Conservation (phyloP, 2,888 invertebrate species). For the Netelia fuscicornis region DNA sequence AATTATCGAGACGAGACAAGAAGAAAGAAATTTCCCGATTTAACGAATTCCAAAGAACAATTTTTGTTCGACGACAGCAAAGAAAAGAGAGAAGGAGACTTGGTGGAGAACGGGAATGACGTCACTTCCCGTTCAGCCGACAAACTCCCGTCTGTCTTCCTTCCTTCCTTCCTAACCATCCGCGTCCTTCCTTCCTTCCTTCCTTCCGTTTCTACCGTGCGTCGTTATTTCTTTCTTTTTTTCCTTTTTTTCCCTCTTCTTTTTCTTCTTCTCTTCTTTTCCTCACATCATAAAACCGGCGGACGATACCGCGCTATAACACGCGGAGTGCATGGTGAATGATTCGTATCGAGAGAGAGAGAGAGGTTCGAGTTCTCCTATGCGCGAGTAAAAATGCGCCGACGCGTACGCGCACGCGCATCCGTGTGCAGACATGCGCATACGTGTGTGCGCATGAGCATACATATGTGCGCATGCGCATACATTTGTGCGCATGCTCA, state of each 20-base stretch:
- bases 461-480: too few species aligned
- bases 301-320: not conserved
- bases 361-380: too few species aligned
- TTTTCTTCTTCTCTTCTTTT: slow-evolving; percentile 38
- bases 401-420: not conserved
- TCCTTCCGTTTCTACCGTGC: slow-evolving; percentile 25
- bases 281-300: slow-evolving; percentile 37
- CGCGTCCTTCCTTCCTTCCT: slow-evolving; percentile 46
- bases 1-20: too few species aligned
- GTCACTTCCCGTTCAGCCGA: slow-evolving; percentile 81
- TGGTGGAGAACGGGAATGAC: slow-evolving; percentile 73
- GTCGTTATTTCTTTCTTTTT: not conserved
- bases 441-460: too few species aligned
- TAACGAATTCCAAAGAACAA: too few species aligned
- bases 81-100: too few species aligned
- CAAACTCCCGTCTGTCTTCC: slow-evolving; percentile 69
- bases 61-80: too few species aligned
- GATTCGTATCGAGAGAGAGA: not conserved
- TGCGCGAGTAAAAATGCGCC: too few species aligned
- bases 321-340: not conserved
- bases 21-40: too few species aligned
- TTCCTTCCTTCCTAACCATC: slow-evolving; percentile 58
- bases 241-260: slow-evolving; percentile 5
- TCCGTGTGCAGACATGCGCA: too few species aligned
- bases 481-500: too few species aligned